Evolutionary conservation across 1,140 invertebrate species (phyloP), one percentile per base, ranked within the genome.

Genomic region (Trachymyrmex septentrionalis): DNA sequence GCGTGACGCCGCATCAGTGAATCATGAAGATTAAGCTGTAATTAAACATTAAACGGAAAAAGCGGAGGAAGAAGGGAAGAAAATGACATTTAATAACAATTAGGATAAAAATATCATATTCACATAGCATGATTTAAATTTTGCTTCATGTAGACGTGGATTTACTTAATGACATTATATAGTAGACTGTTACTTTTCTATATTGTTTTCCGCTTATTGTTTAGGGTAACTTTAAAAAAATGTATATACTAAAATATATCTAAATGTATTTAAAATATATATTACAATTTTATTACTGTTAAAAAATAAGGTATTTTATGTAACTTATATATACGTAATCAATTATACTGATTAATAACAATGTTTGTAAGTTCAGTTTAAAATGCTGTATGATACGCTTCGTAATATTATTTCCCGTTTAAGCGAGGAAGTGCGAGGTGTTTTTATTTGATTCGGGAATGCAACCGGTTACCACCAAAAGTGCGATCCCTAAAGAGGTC

Each of bases 401-500:
- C 9, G 19, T 19, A 55, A 48, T n/a, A 27, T 9, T 75, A 21
- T 30, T 81, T 59, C 9, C 24, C 14, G 57, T 16, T 75, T 30
- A 75, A 82, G 53, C 38, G 69, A 63, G 55, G 48, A 84, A 61
- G 59, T 50, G 27, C 69, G 14, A 30, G 24, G 7, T 61, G 55
- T 38, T 84, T 73, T 75, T 84, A 84, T 84, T 75, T n/a, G 38
- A 84, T 73, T 50, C 38, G 80, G 19, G 69, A 63, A 57, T 75
- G 67, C 27, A 75, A 75, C 80, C 80, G 69, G 80, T 84, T 84
- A 84, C 69, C 69, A 84, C 38, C 69, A 84, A 84, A 84, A 84
- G 80, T 84, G 24, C 80, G 55, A 84, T 84, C 55, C 69, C 86
- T 91, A 90, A 92, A 88, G 86, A 91, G 87, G 77, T 73, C 89